Conservation (phyloP, 53 echinoderm and acorn worm species). For the Glandiceps talaboti region DNA sequence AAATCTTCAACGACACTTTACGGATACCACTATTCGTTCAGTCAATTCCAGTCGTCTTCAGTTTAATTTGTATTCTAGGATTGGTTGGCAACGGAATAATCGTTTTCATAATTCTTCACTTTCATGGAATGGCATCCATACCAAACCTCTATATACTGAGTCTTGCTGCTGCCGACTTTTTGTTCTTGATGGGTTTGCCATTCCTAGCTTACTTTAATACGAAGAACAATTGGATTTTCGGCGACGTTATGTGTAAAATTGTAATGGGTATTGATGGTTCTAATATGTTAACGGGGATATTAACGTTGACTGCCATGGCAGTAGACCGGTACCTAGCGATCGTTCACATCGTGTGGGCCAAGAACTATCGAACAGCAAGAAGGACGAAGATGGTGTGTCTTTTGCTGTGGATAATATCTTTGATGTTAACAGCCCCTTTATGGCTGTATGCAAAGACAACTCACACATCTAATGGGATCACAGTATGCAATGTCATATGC, state of each 20-base stretch:
- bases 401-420: slow-evolving; percentile 35
- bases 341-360: slow-evolving; percentile 64
- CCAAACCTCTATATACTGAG: slow-evolving; percentile 82
- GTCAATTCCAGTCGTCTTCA: slow-evolving; percentile 33
- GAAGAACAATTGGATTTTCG: slow-evolving; percentile 56
- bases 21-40: too few species aligned
- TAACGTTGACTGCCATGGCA: slow-evolving; percentile 75
- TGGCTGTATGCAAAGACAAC: slow-evolving; percentile 25
- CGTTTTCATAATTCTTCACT: slow-evolving; percentile 51
- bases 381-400: slow-evolving; percentile 54
- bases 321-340: slow-evolving; percentile 82
- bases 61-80: slow-evolving; percentile 35
- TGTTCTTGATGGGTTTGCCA: slow-evolving; percentile 54
- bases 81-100: slow-evolving; percentile 68
- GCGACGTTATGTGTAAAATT: slow-evolving; percentile 51
- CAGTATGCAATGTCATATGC: not conserved
- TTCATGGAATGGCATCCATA: slow-evolving; percentile 67
- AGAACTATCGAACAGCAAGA: slow-evolving; percentile 56
- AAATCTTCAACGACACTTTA: too few species aligned
- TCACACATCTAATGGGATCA: not conserved
- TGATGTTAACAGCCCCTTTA: slow-evolving; percentile 36
- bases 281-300: slow-evolving; percentile 61
- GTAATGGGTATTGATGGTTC: slow-evolving; percentile 37
- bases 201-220: slow-evolving; percentile 38
- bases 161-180: slow-evolving; percentile 68